These are phyloP conservation scores for Lamellibrachia columna DNA, from an alignment of 2,888 invertebrate genomes.

Conservation along the genomic window DNA sequence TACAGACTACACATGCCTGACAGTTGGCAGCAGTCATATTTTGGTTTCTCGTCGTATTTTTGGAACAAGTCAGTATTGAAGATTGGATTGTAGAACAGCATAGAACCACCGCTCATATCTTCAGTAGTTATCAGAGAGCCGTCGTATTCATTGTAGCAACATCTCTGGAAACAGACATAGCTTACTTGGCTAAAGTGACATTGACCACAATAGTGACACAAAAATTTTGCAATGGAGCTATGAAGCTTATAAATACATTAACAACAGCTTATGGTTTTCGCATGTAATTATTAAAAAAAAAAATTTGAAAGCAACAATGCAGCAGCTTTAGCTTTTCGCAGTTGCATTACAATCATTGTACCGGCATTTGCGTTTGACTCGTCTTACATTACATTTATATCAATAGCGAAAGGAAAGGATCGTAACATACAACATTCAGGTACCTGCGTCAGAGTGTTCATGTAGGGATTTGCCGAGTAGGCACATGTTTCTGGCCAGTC, in stretches of 20 bases:
- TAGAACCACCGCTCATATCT: slow-evolving; percentile 18
- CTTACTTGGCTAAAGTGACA: too few relatives aligned
- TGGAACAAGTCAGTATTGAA: background rate
- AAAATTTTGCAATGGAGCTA: too few relatives aligned
- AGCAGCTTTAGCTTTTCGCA: background rate
- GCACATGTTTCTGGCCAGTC: slow-evolving; percentile 1
- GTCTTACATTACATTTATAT: background rate
- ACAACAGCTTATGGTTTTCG: too few relatives aligned
- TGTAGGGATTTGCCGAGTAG: slow-evolving; percentile 18
- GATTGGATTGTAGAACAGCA: slow-evolving; percentile 20
- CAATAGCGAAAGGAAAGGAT: background rate
- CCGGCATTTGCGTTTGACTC: background rate
- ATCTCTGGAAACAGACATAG: background rate
- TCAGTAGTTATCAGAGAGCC: background rate
- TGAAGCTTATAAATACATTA: too few relatives aligned
- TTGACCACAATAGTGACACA: background rate
- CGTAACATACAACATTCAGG: background rate
- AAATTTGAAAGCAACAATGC: background rate
- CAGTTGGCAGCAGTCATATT: slow-evolving; percentile 19
- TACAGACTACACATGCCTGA: slow-evolving; percentile 14
- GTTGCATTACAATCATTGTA: background rate
- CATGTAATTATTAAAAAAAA: too few relatives aligned
- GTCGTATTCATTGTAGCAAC: slow-evolving; percentile 13
- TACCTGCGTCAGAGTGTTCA: slow-evolving; percentile 20
- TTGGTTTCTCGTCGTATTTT: slow-evolving; percentile 20